Evolutionary conservation across 2,113 vertebrate genomes (phyloP).

Genomic region (Conger conger): DNA sequence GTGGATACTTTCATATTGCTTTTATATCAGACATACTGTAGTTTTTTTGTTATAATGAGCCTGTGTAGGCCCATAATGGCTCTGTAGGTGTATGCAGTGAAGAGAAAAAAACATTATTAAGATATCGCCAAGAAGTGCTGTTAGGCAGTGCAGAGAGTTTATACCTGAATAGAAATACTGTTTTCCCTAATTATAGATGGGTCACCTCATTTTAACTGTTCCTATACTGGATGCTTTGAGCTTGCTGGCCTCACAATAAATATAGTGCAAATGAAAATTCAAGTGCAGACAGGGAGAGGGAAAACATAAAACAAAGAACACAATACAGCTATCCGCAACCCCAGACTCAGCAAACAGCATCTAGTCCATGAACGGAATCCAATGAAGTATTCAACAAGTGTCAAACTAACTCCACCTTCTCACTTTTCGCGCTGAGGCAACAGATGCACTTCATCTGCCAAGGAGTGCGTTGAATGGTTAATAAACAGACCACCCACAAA

Average conservation of each 20-base stretch:
- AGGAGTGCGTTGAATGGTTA: constrained; percentile 41
- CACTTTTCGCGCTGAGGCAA: constrained; percentile 29
- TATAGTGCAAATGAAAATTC: constrained; percentile 23
- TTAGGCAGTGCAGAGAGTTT: not conserved
- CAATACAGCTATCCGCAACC: not conserved
- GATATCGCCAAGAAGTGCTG: not conserved
- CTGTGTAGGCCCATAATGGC: not conserved
- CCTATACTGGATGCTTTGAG: constrained; percentile 19
- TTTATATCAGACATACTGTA: not conserved
- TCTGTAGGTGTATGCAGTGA: not conserved
- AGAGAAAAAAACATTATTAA: not conserved
- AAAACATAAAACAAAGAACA: constrained; percentile 21
- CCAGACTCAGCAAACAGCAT: constrained; percentile 30
- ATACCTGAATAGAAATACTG: constrained; percentile 7
- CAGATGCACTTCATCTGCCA: constrained; percentile 36
- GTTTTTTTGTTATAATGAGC: not conserved
- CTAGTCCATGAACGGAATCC: constrained; percentile 11
- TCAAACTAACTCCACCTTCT: constrained; percentile 29
- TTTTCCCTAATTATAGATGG: constrained; percentile 21
- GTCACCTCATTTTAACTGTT: constrained; percentile 17
- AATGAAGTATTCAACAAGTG: constrained; percentile 31
- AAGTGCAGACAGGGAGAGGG: not conserved
- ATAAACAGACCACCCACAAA: constrained; percentile 59
- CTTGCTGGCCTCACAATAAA: constrained; percentile 27
- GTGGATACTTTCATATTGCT: constrained; percentile 1